A percentile compares a stretch with the other conserved stretches of the same genome.
phyloP scores from a whole-genome alignment of 2,888 invertebrate species.

The Subacronicta megacephala region DNA sequence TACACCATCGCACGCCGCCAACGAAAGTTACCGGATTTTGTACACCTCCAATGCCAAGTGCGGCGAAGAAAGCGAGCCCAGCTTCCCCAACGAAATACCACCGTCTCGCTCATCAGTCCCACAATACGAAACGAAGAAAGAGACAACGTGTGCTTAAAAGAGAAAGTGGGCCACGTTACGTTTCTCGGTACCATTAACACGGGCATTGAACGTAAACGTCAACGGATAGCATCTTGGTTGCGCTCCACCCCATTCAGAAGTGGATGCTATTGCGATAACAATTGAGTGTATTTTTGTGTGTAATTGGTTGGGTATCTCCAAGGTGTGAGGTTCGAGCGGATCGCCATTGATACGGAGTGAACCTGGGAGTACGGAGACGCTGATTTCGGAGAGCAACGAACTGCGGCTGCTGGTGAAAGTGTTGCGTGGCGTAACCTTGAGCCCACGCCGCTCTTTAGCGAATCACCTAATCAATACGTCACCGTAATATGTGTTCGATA shows the following conservation, averaged over 20 bases:
- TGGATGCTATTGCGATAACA: conserved; percentile 54
- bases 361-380: conserved; percentile 64
- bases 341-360: conserved; percentile 64
- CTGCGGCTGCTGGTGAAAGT: conserved; percentile 83
- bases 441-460: conserved; percentile 77
- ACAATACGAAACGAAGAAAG: conserved; percentile 70
- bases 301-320: conserved; percentile 46
- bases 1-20: conserved; percentile 74
- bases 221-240: conserved; percentile 74
- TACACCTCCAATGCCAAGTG: conserved; percentile 87
- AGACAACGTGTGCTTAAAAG: conserved; percentile 86
- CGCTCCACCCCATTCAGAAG: conserved; percentile 56
- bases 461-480: conserved; percentile 84
- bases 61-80: conserved; percentile 88
- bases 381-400: conserved; percentile 88
- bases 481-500: conserved; percentile 63
- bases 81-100: conserved; percentile 74
- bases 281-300: conserved; percentile 59
- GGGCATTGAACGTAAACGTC: conserved; percentile 87
- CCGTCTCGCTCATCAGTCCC: conserved; percentile 77
- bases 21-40: conserved; percentile 89
- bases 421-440: conserved; percentile 87
- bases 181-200: conserved; percentile 87
- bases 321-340: conserved; percentile 65
- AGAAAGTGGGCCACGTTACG: conserved; percentile 90